Evolutionary conservation across 92 coral and sea anemone genomes (phyloP).

Genomic region (Parazoanthus darwini): DNA sequence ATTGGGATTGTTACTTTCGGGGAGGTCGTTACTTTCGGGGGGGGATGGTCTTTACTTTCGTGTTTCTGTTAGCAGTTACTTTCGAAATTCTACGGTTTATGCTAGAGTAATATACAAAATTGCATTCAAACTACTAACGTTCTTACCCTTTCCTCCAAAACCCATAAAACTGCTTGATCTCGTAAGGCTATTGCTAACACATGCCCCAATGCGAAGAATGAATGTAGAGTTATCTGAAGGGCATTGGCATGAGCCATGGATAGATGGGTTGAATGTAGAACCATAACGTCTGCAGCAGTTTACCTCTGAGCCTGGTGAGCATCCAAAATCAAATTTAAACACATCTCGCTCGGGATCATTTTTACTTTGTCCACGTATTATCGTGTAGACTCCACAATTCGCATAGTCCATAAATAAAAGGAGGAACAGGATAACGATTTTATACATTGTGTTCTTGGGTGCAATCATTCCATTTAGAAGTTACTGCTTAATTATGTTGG

Average conservation of each 20-base stretch:
- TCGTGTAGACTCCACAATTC: neutral
- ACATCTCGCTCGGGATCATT: neutral
- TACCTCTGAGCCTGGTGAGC: too few species aligned
- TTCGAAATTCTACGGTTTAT: too few species aligned
- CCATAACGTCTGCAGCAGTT: too few species aligned
- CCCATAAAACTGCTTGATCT: neutral
- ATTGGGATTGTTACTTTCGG: too few species aligned
- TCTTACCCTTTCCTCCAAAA: neutral
- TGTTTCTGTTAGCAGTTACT: too few species aligned
- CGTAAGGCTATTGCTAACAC: neutral
- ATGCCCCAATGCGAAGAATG: neutral
- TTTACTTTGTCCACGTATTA: neutral
- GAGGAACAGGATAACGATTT: neutral
- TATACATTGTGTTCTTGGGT: neutral
- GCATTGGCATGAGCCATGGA: neutral
- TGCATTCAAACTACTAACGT: neutral
- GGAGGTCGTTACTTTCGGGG: too few species aligned
- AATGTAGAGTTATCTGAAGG: neutral
- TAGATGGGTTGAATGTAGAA: too few species aligned
- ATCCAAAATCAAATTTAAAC: neutral
- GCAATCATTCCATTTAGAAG: too few species aligned
- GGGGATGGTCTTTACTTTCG: too few species aligned
- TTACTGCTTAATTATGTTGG: too few species aligned
- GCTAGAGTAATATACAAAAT: too few species aligned
- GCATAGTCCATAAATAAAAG: neutral